These are phyloP conservation scores for Ptyas mucosa DNA, from an alignment of 2,113 vertebrate genomes.

Conservation along the genomic window DNA sequence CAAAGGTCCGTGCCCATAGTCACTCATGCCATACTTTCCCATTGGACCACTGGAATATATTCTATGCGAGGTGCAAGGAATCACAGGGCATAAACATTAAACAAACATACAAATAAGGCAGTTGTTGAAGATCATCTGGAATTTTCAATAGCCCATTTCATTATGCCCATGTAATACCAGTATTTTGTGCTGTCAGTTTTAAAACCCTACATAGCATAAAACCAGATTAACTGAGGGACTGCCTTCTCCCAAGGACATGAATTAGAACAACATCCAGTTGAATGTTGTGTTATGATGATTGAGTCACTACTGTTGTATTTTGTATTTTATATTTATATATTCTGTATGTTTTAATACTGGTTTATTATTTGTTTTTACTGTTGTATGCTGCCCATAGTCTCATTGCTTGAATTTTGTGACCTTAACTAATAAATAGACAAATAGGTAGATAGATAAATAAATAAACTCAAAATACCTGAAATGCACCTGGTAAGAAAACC, in stretches of 20 bases:
- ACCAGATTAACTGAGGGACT: background rate
- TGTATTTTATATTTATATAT: background rate
- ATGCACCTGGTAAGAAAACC: background rate
- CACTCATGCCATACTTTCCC: background rate
- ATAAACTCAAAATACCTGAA: background rate
- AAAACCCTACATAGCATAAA: background rate
- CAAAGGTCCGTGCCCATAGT: background rate
- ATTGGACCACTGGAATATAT: background rate
- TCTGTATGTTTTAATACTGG: background rate
- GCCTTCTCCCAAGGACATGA: background rate
- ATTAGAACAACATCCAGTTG: background rate
- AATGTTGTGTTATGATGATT: background rate
- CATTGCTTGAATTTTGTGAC: background rate
- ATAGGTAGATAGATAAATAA: background rate
- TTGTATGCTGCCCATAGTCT: background rate
- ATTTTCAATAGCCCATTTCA: background rate
- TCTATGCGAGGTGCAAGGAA: background rate
- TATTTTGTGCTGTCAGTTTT: background rate
- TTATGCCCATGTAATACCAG: background rate
- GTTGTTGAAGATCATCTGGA: background rate
- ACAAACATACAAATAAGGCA: background rate
- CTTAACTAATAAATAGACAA: background rate
- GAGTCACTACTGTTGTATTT: background rate
- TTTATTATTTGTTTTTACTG: background rate
- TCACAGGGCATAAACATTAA: background rate